These are phyloP conservation scores for Andrena bicolor DNA, from an alignment of 2,888 invertebrate genomes.

Conservation along the genomic window DNA sequence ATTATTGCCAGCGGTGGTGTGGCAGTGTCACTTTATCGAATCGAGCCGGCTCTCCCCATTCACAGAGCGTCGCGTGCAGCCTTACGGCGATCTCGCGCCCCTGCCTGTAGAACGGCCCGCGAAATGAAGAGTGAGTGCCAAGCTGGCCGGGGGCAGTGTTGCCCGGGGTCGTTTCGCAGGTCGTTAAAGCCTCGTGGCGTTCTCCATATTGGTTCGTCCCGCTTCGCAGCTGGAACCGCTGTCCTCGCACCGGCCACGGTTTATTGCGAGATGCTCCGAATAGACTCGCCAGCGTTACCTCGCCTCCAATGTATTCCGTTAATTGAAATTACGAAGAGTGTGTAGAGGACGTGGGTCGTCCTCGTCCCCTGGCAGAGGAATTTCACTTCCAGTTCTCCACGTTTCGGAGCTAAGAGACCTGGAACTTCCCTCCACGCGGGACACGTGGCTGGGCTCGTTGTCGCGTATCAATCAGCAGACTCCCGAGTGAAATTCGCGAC, in stretches of 20 bases:
- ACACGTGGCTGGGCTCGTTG: not conserved
- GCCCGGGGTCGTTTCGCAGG: not conserved
- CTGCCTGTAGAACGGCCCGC: not conserved
- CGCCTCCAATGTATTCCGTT: constrained; percentile 19
- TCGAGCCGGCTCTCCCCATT: constrained; percentile 18
- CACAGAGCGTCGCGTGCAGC: constrained; percentile 18
- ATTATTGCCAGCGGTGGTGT: constrained; percentile 20
- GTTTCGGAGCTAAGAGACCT: not conserved
- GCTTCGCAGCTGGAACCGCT: constrained; percentile 1
- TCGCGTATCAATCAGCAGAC: too few species aligned
- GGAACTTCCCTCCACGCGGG: not conserved
- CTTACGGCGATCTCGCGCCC: not conserved
- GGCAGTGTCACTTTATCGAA: constrained; percentile 42
- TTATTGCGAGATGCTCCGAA: constrained; percentile 17
- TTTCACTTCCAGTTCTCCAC: not conserved
- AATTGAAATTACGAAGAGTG: constrained; percentile 23
- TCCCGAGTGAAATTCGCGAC: too few species aligned
- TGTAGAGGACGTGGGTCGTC: not conserved
- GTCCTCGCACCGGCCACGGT: not conserved
- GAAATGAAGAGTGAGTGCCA: not conserved
- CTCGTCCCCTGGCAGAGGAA: not conserved
- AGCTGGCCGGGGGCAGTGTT: not conserved
- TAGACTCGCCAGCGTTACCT: constrained; percentile 7
- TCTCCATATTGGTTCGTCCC: not conserved
- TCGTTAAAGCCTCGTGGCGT: constrained; percentile 14